Percentiles rank a stretch among this genome's conserved stretches.
Evolutionary conservation across 2,797 vertebrate species (phyloP).

Genomic region (Centroberyx gerrardi): DNA sequence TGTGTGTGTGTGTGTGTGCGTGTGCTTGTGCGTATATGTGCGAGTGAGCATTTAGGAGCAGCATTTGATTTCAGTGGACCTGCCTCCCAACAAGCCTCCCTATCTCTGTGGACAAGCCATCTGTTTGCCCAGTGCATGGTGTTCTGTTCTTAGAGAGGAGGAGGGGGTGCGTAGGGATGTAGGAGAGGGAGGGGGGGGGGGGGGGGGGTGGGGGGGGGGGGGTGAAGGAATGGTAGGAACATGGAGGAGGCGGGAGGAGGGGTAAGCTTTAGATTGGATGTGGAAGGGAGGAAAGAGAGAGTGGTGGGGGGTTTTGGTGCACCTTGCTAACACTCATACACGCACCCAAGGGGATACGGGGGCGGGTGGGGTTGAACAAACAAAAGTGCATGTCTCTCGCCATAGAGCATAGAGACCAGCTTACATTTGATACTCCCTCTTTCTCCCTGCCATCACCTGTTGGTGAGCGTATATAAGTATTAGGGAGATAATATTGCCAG

Average conservation of each 20-base stretch:
- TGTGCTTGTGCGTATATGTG: constrained; percentile 3
- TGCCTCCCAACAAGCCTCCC: constrained; percentile 84
- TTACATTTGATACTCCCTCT: constrained; percentile 30
- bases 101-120: constrained; percentile 87
- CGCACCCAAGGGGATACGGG: constrained; percentile 28
- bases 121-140: constrained; percentile 85
- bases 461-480: constrained; percentile 45
- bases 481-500: constrained; percentile 54
- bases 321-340: constrained; percentile 28
- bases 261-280: constrained; percentile 47
- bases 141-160: constrained; percentile 81
- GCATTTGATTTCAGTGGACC: constrained; percentile 85
- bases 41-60: constrained; percentile 77
- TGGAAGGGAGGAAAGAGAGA: constrained; percentile 33
- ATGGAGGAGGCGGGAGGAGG: constrained; percentile 42
- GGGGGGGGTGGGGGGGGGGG: constrained; percentile 47
- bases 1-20: constrained; percentile 45
- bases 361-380: constrained; percentile 37
- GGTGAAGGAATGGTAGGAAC: constrained; percentile 61
- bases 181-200: constrained; percentile 14
- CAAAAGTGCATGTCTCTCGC: constrained; percentile 37
- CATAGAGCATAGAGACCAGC: constrained; percentile 20
- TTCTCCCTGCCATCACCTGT: constrained; percentile 24
- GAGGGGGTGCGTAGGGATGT: constrained; percentile 32
- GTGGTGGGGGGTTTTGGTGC: constrained; percentile 42